A percentile compares a stretch with the other conserved stretches of the same genome.
Conservation (phyloP, 1,140 invertebrate species). For the Chrysopa pallens region DNA sequence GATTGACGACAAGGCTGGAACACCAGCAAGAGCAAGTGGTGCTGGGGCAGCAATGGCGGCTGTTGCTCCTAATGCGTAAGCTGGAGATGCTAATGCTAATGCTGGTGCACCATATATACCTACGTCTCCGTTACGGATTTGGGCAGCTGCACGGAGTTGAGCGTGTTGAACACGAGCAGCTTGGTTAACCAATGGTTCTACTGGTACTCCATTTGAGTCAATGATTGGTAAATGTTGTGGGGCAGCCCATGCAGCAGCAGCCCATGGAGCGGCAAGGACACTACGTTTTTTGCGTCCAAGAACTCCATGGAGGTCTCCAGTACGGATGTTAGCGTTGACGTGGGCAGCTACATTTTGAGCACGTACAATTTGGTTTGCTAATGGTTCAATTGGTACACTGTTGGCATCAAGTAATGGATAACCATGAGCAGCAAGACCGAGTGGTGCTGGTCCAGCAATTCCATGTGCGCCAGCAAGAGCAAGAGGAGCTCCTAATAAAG, state of each 20-base stretch:
- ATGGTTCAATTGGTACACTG: slow-evolving; percentile 19
- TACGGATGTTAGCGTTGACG: not conserved
- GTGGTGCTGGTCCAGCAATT: not conserved
- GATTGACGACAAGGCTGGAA: slow-evolving; percentile 15
- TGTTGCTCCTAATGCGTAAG: slow-evolving; percentile 16
- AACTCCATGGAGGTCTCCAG: not conserved
- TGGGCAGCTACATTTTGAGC: not conserved
- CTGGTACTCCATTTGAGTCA: not conserved
- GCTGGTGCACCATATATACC: slow-evolving; percentile 19
- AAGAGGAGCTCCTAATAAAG: slow-evolving; percentile 14
- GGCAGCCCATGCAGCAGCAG: not conserved
- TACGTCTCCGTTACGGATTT: slow-evolving; percentile 5
- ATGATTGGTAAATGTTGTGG: not conserved
- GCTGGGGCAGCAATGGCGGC: slow-evolving; percentile 17
- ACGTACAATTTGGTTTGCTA: slow-evolving; percentile 10
- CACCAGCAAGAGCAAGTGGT: slow-evolving; percentile 14
- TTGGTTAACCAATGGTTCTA: not conserved
- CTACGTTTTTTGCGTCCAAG: too few species aligned
- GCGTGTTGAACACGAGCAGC: not conserved
- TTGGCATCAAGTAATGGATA: slow-evolving; percentile 9
- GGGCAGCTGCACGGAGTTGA: slow-evolving; percentile 5
- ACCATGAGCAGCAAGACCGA: not conserved
- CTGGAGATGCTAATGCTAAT: slow-evolving; percentile 6
- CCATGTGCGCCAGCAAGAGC: not conserved
- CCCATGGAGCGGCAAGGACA: not conserved